Evolutionary conservation across 2,888 invertebrate genomes (phyloP).

Genomic region (Caenorhabditis macrosperma): DNA sequence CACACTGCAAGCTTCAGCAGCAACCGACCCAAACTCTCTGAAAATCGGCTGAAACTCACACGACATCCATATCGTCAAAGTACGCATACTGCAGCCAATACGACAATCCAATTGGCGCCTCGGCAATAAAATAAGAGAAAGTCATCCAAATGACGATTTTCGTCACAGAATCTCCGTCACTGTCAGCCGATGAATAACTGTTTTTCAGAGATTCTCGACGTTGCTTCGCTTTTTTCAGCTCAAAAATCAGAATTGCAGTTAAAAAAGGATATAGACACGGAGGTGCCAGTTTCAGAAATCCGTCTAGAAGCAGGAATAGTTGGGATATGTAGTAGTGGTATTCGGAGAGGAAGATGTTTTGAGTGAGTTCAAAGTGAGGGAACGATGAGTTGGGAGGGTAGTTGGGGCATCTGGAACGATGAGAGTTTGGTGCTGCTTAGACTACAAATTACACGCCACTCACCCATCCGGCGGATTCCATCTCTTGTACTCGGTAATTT

Average conservation of each 20-base stretch:
- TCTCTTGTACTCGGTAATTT: not conserved
- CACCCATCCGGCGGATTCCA: not conserved
- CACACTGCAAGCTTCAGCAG: too few relatives aligned
- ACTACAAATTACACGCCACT: too few relatives aligned
- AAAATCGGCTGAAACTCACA: too few relatives aligned
- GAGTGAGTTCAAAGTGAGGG: not conserved
- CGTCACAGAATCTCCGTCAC: not conserved
- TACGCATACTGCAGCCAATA: not conserved
- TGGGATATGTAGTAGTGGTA: not conserved
- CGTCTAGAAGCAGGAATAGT: not conserved
- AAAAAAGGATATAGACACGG: not conserved
- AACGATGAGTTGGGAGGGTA: not conserved
- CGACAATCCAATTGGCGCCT: not conserved
- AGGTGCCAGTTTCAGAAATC: not conserved
- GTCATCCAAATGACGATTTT: not conserved
- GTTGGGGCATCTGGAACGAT: not conserved
- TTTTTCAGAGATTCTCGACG: not conserved
- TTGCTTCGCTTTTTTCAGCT: not conserved
- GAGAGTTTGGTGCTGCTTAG: too few relatives aligned
- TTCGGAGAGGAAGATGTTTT: not conserved
- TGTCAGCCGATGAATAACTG: not conserved
- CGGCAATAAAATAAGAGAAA: not conserved
- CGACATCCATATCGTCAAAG: not conserved
- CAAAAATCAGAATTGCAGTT: not conserved
- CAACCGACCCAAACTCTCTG: too few relatives aligned